These are phyloP conservation scores for Lochmaea capreae DNA, from an alignment of 2,888 invertebrate species.

Conservation along the genomic window DNA sequence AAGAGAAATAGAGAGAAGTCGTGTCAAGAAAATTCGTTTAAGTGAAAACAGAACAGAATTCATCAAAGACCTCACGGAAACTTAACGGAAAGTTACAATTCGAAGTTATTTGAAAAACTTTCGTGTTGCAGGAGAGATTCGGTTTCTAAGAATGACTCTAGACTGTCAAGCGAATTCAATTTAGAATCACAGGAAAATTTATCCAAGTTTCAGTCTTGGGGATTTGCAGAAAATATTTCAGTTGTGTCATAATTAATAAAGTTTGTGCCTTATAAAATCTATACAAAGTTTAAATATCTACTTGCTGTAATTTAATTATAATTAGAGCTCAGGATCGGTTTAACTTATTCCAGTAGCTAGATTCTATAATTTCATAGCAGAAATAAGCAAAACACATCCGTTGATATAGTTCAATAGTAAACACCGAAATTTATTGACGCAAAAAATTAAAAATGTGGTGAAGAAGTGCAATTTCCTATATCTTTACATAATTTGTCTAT, in stretches of 20 bases:
- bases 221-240: conserved; percentile 1
- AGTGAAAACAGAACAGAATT: conserved; percentile 37
- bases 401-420: too few species aligned
- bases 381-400: too few species aligned
- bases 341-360: too few species aligned
- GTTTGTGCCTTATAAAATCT: background rate
- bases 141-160: background rate
- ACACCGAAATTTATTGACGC: too few species aligned
- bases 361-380: too few species aligned
- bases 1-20: conserved; percentile 26
- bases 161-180: conserved; percentile 17
- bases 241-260: background rate
- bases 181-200: conserved; percentile 1
- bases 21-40: conserved; percentile 36
- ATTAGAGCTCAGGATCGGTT: too few species aligned
- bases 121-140: conserved; percentile 3
- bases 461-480: too few species aligned
- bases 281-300: background rate
- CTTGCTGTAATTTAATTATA: too few species aligned
- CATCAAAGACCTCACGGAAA: conserved; percentile 25
- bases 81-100: conserved; percentile 19
- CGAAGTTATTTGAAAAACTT: conserved; percentile 26
- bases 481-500: too few species aligned
- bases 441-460: too few species aligned
- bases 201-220: background rate